Conservation (phyloP, 2,113 vertebrate species). For the Ondatra zibethicus region DNA sequence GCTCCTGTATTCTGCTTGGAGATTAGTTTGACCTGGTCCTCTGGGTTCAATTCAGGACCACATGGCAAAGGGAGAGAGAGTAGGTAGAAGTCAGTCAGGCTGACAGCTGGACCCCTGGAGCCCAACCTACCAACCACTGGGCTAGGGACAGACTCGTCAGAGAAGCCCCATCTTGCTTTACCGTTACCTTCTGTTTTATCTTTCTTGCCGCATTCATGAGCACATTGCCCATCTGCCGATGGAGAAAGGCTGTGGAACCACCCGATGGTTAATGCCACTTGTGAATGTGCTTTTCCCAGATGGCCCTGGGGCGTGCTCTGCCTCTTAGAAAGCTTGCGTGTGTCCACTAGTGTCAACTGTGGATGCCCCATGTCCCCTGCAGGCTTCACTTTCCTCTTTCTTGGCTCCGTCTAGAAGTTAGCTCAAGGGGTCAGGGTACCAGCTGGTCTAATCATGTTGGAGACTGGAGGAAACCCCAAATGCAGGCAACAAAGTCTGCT, state of each 20-base stretch:
- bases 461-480: neutral
- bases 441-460: neutral
- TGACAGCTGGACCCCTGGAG: neutral
- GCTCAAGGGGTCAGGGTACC: no score
- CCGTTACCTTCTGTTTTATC: neutral
- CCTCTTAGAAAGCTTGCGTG: neutral
- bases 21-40: neutral
- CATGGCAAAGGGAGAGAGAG: neutral
- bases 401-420: neutral
- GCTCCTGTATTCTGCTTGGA: neutral
- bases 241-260: neutral
- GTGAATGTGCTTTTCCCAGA: neutral
- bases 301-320: neutral
- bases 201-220: neutral
- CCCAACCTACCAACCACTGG: neutral
- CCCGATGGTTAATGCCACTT: neutral
- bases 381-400: neutral
- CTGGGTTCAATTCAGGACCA: neutral
- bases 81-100: neutral
- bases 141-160: neutral
- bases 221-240: neutral
- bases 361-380: neutral
- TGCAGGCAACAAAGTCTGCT: neutral
- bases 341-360: fast-evolving
- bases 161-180: neutral